A percentile compares a stretch with the other conserved stretches of the same genome.
Conservation (phyloP, 2,888 invertebrate species). For the Fragum sueziense region DNA sequence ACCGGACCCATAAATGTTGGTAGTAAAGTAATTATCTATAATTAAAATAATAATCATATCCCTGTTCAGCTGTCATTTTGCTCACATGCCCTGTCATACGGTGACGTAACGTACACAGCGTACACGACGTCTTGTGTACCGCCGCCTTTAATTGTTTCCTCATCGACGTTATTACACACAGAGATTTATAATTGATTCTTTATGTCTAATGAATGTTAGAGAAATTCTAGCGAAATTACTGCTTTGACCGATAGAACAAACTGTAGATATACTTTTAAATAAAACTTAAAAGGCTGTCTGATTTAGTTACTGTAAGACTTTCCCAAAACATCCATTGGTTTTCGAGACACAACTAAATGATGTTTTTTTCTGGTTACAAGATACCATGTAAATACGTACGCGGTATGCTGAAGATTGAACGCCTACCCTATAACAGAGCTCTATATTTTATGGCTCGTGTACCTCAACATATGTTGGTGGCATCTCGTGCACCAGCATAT, state of each 20-base stretch:
- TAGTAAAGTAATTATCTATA: background rate
- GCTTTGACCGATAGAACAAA: background rate
- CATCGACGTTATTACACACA: background rate
- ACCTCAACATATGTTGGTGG: too few species aligned
- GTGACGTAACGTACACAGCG: conserved; percentile 1
- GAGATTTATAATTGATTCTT: background rate
- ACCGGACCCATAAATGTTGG: background rate
- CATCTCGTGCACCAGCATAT: too few species aligned
- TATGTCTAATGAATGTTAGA: background rate
- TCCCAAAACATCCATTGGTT: too few species aligned
- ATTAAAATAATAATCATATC: background rate
- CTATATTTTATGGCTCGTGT: too few species aligned
- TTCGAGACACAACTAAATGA: too few species aligned
- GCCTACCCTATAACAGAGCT: too few species aligned
- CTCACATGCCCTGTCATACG: background rate
- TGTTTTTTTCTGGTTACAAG: too few species aligned
- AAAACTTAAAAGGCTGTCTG: background rate
- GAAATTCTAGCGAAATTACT: background rate
- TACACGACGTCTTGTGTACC: background rate
- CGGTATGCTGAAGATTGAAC: too few species aligned
- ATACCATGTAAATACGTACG: too few species aligned
- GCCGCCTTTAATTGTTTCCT: background rate
- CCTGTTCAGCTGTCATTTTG: conserved; percentile 2
- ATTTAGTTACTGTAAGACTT: too few species aligned
- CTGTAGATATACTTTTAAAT: background rate